Conservation (phyloP, 2,797 vertebrate species). For the Myripristis jacobus region DNA sequence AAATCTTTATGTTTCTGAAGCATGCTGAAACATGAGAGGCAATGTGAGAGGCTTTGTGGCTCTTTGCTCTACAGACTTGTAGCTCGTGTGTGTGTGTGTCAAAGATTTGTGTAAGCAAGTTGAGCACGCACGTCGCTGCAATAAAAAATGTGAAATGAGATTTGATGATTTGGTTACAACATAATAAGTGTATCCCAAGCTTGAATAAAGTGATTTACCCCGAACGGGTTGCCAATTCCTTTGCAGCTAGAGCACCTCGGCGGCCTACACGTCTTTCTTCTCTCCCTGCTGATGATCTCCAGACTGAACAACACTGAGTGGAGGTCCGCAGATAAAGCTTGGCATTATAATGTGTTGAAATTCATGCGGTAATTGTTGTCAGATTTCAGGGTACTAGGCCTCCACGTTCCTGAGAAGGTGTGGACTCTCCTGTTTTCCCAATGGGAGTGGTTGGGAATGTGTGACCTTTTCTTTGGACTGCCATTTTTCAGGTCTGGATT, state of each 20-base stretch:
- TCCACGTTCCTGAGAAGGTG: conserved; percentile 73
- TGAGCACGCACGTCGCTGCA: conserved; percentile 21
- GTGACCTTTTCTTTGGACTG: conserved; percentile 68
- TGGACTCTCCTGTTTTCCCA: conserved; percentile 71
- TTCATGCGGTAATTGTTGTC: conserved; percentile 78
- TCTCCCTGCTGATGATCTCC: conserved; percentile 61
- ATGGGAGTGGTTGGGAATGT: conserved; percentile 71
- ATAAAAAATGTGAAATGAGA: conserved; percentile 27
- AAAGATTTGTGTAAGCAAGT: not conserved
- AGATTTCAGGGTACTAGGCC: conserved; percentile 72
- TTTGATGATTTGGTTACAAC: conserved; percentile 23
- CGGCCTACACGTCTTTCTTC: conserved; percentile 30
- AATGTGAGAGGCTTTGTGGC: conserved; percentile 20
- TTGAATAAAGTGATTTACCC: not conserved
- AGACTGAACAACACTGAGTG: conserved; percentile 50
- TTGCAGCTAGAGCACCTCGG: conserved; percentile 31
- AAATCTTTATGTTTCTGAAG: conserved; percentile 58
- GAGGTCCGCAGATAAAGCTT: conserved; percentile 62
- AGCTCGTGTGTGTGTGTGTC: conserved; percentile 41
- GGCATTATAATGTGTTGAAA: conserved; percentile 68
- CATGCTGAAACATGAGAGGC: conserved; percentile 51
- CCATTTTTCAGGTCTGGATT: conserved; percentile 55
- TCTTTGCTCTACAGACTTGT: conserved; percentile 17
- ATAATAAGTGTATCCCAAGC: not conserved
- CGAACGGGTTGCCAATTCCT: not conserved